A percentile compares a stretch with the other conserved stretches of the same genome.
These are phyloP conservation scores for Garra rufa DNA, from an alignment of 2,113 vertebrate species.

Conservation along the genomic window DNA sequence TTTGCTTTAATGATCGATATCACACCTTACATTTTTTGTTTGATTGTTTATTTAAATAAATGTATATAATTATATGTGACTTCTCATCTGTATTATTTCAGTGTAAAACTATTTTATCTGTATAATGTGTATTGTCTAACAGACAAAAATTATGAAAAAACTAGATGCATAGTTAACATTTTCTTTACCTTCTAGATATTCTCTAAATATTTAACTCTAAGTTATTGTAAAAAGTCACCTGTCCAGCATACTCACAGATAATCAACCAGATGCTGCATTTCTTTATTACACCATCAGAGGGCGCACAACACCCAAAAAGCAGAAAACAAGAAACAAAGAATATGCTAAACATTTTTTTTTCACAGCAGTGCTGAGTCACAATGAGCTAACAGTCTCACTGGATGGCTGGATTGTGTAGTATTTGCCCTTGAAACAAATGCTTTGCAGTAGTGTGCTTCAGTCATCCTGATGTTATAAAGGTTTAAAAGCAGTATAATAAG, in stretches of 20 bases:
- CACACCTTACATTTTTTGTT: not conserved
- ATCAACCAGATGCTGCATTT: not conserved
- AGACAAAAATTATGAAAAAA: not conserved
- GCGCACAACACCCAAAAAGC: not conserved
- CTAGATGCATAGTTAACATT: not conserved
- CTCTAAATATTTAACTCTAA: not conserved
- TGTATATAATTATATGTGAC: not conserved
- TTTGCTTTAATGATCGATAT: not conserved
- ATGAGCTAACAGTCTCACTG: too few relatives aligned
- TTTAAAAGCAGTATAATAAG: not conserved
- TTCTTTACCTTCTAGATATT: not conserved
- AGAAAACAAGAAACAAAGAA: not conserved
- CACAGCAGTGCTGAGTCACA: not conserved
- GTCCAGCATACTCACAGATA: not conserved
- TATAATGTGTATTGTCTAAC: not conserved
- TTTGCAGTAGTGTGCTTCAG: not conserved
- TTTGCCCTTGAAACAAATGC: not conserved
- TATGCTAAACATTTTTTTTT: not conserved
- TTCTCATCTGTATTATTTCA: not conserved
- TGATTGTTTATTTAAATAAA: not conserved
- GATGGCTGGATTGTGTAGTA: not conserved
- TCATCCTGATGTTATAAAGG: not conserved
- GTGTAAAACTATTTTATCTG: not conserved
- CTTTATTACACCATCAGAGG: not conserved
- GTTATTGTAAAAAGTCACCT: not conserved